Evolutionary conservation across 2,797 vertebrate species (phyloP).

Genomic region (Leucoraja ocellata): DNA sequence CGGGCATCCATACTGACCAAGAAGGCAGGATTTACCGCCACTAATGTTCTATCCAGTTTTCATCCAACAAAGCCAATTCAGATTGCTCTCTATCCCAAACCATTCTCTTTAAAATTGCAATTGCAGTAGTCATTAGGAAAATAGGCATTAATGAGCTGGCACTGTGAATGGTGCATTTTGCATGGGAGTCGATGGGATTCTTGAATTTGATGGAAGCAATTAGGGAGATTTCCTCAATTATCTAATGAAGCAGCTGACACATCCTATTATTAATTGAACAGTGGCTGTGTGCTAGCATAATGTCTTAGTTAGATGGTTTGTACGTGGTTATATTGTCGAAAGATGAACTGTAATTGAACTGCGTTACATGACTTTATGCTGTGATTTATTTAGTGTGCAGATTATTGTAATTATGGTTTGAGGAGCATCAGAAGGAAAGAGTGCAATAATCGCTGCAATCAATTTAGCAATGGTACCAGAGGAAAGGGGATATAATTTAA

Average conservation of each 20-base stretch:
- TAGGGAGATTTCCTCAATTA: constrained; percentile 30
- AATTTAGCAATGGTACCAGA: background rate
- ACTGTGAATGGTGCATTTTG: background rate
- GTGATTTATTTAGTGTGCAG: background rate
- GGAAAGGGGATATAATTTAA: background rate
- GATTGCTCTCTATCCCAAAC: background rate
- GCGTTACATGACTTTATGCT: background rate
- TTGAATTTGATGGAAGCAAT: constrained; percentile 26
- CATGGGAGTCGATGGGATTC: constrained; percentile 13
- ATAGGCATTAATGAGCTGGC: background rate
- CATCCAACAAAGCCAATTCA: background rate
- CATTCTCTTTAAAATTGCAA: background rate
- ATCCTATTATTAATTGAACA: constrained; percentile 10
- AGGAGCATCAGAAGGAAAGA: constrained; percentile 11
- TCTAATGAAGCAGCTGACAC: constrained; percentile 26
- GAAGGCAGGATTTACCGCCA: too few relatives aligned
- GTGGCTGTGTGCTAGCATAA: background rate
- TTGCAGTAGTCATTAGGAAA: background rate
- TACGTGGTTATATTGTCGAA: background rate
- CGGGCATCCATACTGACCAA: too few relatives aligned
- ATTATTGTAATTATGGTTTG: constrained; percentile 25
- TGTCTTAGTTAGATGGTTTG: background rate
- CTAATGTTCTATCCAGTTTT: background rate
- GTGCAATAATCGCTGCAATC: background rate
- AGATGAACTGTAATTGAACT: constrained; percentile 22